Conservation (phyloP, 2,113 vertebrate species). For the Poicephalus gulielmi region DNA sequence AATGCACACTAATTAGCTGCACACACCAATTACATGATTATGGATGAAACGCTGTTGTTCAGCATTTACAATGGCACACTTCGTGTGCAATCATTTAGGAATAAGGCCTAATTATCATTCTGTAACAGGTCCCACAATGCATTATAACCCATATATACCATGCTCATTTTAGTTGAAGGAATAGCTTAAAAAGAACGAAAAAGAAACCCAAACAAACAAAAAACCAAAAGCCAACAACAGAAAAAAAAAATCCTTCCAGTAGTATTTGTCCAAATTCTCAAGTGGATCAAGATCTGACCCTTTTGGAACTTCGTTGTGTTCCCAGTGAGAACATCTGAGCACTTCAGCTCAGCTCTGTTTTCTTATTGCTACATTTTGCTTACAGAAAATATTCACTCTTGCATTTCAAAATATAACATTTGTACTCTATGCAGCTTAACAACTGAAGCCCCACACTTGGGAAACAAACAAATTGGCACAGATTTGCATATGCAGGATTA, state of each 20-base stretch:
- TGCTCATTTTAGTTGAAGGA: conserved; percentile 9
- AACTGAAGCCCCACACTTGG: neutral
- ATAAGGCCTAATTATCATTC: conserved; percentile 52
- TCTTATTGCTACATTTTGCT: neutral
- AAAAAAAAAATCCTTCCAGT: neutral
- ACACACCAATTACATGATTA: conserved; percentile 53
- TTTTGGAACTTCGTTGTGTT: neutral
- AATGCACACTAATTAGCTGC: conserved; percentile 41
- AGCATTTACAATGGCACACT: conserved; percentile 39
- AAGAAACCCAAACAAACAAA: neutral
- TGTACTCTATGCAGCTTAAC: neutral
- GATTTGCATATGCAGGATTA: neutral
- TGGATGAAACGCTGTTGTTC: conserved; percentile 46
- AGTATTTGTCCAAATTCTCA: neutral
- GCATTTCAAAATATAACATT: neutral
- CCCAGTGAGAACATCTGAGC: neutral
- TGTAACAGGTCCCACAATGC: conserved; percentile 36
- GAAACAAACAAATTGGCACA: neutral
- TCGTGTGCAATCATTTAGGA: conserved; percentile 37
- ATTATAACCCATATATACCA: neutral
- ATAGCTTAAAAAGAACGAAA: neutral
- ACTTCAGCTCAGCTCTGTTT: neutral
- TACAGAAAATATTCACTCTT: neutral
- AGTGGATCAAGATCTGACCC: neutral
- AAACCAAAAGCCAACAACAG: neutral